Conservation (phyloP, 2,888 invertebrate genomes). For the Drosophila formosana region DNA sequence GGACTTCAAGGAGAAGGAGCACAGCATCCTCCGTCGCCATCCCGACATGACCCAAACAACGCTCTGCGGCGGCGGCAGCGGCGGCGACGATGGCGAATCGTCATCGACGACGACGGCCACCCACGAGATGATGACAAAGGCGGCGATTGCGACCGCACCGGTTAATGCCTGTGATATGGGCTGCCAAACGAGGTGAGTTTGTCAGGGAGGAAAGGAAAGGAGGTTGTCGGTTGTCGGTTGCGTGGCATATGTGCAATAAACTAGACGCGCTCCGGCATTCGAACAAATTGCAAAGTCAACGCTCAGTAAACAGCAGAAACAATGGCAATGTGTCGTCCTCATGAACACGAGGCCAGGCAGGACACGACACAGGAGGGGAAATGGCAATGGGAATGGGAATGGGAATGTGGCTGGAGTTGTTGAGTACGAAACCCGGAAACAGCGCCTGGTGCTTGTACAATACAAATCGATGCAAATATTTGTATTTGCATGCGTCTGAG, state of each 20-base stretch:
- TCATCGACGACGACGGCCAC: conserved; percentile 71
- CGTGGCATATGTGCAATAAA: conserved; percentile 40
- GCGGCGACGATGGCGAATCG: conserved; percentile 67
- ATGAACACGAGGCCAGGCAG: conserved; percentile 10
- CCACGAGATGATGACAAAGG: conserved; percentile 70
- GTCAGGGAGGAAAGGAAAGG: background rate
- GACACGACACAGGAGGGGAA: background rate
- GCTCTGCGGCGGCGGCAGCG: conserved; percentile 57
- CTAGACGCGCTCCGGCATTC: conserved; percentile 45
- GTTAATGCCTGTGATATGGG: conserved; percentile 90
- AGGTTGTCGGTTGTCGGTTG: too few relatives aligned
- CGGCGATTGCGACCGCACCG: conserved; percentile 57
- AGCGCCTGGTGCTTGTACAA: conserved; percentile 57
- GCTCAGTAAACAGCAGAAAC: conserved; percentile 65
- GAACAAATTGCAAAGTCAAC: conserved; percentile 68
- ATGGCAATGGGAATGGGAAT: conserved; percentile 1
- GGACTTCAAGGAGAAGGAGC: conserved; percentile 83
- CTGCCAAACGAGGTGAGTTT: conserved; percentile 93
- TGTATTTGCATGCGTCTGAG: conserved; percentile 72
- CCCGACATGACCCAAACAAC: conserved; percentile 84
- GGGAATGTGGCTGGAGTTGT: background rate
- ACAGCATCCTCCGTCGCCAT: conserved; percentile 83
- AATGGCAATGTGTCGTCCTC: conserved; percentile 52
- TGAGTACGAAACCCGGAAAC: conserved; percentile 23
- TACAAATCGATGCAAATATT: conserved; percentile 80